phyloP scores from a whole-genome alignment of 1,140 invertebrate genomes.

The Drosophila pruinosa region DNA sequence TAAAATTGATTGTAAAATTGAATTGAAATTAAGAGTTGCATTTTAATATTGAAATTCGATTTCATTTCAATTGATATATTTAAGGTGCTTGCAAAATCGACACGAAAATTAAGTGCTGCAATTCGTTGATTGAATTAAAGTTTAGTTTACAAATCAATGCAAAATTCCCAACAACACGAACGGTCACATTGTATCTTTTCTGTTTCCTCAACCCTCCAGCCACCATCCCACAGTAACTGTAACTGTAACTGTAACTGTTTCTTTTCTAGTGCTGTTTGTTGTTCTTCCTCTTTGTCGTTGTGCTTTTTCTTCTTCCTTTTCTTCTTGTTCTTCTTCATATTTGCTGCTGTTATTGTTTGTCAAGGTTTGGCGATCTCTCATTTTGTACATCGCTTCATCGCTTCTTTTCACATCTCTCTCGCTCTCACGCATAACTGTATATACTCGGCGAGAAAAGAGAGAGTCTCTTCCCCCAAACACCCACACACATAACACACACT shows the following conservation, averaged over 20 bases:
- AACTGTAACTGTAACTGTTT: slow-evolving; percentile 15
- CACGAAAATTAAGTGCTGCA: too few species aligned
- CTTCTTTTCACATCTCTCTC: slow-evolving; percentile 14
- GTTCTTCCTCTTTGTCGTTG: background rate
- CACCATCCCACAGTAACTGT: background rate
- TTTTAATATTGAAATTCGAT: too few species aligned
- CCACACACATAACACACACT: slow-evolving; percentile 9
- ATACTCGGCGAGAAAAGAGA: slow-evolving; percentile 8
- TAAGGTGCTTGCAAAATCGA: too few species aligned
- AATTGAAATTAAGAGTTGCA: too few species aligned
- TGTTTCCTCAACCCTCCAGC: background rate
- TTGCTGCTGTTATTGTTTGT: slow-evolving; percentile 12
- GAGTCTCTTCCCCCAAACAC: slow-evolving; percentile 32
- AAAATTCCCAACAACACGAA: too few species aligned
- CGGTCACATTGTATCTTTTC: background rate
- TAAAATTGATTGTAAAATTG: too few species aligned
- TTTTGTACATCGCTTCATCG: background rate
- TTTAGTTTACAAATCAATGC: too few species aligned
- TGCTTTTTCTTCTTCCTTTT: background rate
- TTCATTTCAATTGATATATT: too few species aligned
- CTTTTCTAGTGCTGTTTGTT: slow-evolving; percentile 3
- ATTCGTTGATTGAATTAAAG: too few species aligned
- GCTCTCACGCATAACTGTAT: slow-evolving; percentile 24
- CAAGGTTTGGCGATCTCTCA: too few species aligned
- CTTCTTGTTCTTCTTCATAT: background rate